Conservation (phyloP, 2,113 vertebrate genomes). For the Gymnorhina tibicen region DNA sequence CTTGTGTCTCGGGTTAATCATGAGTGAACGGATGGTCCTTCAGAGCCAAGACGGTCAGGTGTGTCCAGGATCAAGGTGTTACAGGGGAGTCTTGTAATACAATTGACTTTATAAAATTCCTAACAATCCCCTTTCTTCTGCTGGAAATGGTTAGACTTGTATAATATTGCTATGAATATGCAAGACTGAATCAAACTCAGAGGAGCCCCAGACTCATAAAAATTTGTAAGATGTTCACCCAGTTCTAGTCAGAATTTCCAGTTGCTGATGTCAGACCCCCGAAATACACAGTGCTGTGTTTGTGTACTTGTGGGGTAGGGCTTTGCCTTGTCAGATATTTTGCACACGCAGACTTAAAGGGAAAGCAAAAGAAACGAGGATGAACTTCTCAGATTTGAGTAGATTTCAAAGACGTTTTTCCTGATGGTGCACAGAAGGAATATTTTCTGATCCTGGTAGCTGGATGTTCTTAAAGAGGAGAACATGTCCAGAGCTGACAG, state of each 20-base stretch:
- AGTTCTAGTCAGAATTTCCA: background rate
- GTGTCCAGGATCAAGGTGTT: background rate
- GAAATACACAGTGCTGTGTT: background rate
- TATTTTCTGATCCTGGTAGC: background rate
- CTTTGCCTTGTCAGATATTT: background rate
- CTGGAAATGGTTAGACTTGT: background rate
- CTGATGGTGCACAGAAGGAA: background rate
- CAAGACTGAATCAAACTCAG: background rate
- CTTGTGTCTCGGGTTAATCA: background rate
- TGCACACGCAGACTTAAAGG: background rate
- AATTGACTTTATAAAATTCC: background rate
- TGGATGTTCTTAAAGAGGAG: background rate
- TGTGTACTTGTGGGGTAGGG: background rate
- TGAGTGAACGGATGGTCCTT: background rate
- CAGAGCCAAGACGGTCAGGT: background rate
- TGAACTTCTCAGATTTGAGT: background rate
- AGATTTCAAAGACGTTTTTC: background rate
- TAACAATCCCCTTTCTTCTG: background rate
- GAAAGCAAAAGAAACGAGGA: background rate
- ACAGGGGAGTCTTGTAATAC: background rate
- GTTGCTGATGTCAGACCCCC: background rate
- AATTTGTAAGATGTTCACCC: constrained; percentile 14
- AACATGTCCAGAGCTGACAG: background rate
- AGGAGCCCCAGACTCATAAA: background rate
- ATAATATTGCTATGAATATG: background rate